Evolutionary conservation across 2,888 invertebrate species (phyloP), one percentile per base, ranked within the genome.

Genomic region (Drosophila stalkeri): DNA sequence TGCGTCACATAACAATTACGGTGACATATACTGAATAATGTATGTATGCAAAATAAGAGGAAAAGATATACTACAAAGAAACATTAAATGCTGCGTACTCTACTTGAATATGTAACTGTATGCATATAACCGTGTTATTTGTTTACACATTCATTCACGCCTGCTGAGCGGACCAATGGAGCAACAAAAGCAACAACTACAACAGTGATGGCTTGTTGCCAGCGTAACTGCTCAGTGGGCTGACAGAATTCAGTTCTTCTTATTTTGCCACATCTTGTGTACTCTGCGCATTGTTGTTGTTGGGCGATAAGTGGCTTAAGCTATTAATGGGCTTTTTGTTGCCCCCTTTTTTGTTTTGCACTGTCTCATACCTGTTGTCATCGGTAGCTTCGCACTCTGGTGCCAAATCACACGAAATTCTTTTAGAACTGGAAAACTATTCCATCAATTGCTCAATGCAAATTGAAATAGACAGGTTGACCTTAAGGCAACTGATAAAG

Each of bases 301-400:
- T 27, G 27, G 7, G 75, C 80, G 85, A 89, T 87, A 87, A 87
- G 86, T 90, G 89, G 86, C 89, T 87, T 87, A 87, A 90, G 87
- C 90, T 87, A 89, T 90, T 90, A 87, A 86, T 90, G 86, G 82
- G 75, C 82, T 80, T 90, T 81, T 82, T 81, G 77, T 89, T 81
- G 64, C 67, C 76, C 65, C 65, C 71, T 76, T 78, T 87, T 64
- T 63, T 70, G 33, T 51, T 51, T 51, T 47, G 52, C 33, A 39
- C 64, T 41, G 18, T 64, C 69, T 76, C 74, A 71, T 74, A 73
- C 80, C 82, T 64, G 64, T 79, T 73, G 81, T 77, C 64, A 66
- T 64, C 57, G 56, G 64, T 57, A 57, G 57, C 47, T 51, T 39
- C 44, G 85, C 76, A 84, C 83, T 74, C 87, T 84, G 83, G 82